Conservation (phyloP, 2,113 vertebrate species). For the Pomatostomus ruficeps region DNA sequence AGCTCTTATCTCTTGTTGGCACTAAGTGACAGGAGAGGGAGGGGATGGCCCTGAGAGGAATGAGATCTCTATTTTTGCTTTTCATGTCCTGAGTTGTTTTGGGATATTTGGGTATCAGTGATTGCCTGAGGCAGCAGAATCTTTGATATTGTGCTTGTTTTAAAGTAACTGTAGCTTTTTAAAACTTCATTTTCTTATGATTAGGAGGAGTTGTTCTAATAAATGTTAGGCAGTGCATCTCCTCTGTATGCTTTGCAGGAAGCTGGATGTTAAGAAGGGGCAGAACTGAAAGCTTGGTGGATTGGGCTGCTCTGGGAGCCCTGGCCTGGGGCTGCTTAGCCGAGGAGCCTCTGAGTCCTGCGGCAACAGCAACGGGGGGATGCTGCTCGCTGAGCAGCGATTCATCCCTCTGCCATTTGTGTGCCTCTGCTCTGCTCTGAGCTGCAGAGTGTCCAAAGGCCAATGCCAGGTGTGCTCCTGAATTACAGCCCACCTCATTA, state of each 20-base stretch:
- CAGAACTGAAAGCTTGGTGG: not conserved
- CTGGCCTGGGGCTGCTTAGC: not conserved
- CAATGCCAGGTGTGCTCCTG: not conserved
- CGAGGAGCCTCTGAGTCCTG: not conserved
- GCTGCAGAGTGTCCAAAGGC: not conserved
- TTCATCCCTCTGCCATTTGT: not conserved
- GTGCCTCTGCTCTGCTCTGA: not conserved
- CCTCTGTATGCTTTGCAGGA: not conserved
- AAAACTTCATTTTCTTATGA: not conserved
- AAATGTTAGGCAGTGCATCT: rapidly evolving
- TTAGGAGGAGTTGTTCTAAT: not conserved
- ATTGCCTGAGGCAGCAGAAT: not conserved
- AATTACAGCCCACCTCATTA: not conserved
- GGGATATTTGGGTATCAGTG: not conserved
- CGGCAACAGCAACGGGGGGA: not conserved
- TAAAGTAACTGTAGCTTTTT: not conserved
- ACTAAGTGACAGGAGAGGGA: not conserved
- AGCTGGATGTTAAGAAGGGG: not conserved
- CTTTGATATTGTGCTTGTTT: not conserved
- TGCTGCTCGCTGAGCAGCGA: not conserved
- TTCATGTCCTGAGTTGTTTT: not conserved
- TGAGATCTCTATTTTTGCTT: not conserved
- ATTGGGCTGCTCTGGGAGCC: not conserved
- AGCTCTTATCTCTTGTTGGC: not conserved
- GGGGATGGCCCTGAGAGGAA: not conserved